Evolutionary conservation across 2,888 invertebrate genomes (phyloP).

Genomic region (Troides helena): DNA sequence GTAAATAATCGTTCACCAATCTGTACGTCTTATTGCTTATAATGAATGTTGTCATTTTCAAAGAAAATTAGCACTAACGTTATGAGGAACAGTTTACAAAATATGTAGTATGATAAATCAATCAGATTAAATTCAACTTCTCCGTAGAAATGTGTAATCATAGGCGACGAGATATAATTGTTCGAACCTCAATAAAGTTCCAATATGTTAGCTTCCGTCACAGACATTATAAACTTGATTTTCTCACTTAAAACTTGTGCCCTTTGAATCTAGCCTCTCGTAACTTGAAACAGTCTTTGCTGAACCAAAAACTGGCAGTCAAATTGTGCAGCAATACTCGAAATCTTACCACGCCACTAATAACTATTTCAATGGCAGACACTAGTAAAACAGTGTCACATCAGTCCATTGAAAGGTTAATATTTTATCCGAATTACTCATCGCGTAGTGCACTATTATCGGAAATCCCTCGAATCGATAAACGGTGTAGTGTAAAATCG

Average conservation of each 20-base stretch:
- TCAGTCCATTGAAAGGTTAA: slow-evolving; percentile 12
- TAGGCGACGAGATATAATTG: background rate
- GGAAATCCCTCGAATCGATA: slow-evolving; percentile 15
- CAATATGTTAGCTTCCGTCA: slow-evolving; percentile 1
- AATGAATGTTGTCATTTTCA: too few relatives aligned
- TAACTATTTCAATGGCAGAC: slow-evolving; percentile 13
- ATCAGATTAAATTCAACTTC: too few relatives aligned
- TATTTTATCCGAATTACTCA: slow-evolving; percentile 11
- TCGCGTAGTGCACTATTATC: slow-evolving; percentile 22
- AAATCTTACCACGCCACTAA: slow-evolving; percentile 13
- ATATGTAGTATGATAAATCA: too few relatives aligned
- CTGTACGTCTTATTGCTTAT: too few relatives aligned
- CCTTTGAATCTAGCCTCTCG: slow-evolving; percentile 5
- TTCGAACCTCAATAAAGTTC: slow-evolving; percentile 14
- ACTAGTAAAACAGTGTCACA: slow-evolving; percentile 8
- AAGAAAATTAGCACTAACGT: too few relatives aligned
- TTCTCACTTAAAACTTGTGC: slow-evolving; percentile 19
- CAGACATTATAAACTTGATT: slow-evolving; percentile 5
- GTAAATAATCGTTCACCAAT: too few relatives aligned
- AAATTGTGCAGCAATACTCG: slow-evolving; percentile 1
- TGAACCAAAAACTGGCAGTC: slow-evolving; percentile 4
- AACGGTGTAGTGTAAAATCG: slow-evolving; percentile 6
- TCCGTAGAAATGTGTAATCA: background rate
- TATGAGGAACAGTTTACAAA: too few relatives aligned
- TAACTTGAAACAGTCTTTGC: background rate